Percentiles rank a stretch among this genome's conserved stretches.
These are phyloP conservation scores for Alligator mississippiensis DNA, from an alignment of 2,113 vertebrate genomes.

Conservation along the genomic window DNA sequence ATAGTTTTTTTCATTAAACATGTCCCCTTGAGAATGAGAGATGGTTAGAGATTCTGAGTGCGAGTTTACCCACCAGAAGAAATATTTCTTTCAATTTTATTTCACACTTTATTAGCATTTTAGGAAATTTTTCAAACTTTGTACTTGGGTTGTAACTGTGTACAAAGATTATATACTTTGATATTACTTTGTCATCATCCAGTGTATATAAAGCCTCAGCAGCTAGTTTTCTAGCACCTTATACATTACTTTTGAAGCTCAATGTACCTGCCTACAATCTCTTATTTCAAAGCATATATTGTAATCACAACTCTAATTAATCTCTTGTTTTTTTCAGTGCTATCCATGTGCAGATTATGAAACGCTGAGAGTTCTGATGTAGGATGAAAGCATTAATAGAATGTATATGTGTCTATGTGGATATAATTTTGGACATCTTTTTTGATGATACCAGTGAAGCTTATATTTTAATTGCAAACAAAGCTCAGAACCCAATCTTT, in stretches of 20 bases:
- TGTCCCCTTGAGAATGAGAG: neutral
- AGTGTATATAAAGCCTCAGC: neutral
- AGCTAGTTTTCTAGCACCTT: neutral
- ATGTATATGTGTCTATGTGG: neutral
- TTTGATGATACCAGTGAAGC: neutral
- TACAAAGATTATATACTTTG: neutral
- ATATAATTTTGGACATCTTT: neutral
- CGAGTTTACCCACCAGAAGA: neutral
- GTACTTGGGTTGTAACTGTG: neutral
- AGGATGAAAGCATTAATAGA: slow-evolving; percentile 18
- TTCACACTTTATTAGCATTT: neutral
- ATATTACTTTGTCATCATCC: neutral
- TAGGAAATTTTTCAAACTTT: neutral
- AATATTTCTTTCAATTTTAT: neutral
- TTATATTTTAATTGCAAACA: slow-evolving; percentile 24
- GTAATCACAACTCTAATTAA: slow-evolving; percentile 17
- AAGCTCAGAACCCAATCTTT: neutral
- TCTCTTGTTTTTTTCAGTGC: neutral
- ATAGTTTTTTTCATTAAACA: neutral
- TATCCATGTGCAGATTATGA: slow-evolving; percentile 11
- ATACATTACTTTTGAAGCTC: slow-evolving; percentile 7
- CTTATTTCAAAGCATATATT: slow-evolving; percentile 39
- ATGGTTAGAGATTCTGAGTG: neutral
- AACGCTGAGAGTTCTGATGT: neutral
- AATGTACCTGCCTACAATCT: neutral